Base-by-base conservation (phyloP, 1,140 invertebrate species). In the Ephestia elutella region DNA sequence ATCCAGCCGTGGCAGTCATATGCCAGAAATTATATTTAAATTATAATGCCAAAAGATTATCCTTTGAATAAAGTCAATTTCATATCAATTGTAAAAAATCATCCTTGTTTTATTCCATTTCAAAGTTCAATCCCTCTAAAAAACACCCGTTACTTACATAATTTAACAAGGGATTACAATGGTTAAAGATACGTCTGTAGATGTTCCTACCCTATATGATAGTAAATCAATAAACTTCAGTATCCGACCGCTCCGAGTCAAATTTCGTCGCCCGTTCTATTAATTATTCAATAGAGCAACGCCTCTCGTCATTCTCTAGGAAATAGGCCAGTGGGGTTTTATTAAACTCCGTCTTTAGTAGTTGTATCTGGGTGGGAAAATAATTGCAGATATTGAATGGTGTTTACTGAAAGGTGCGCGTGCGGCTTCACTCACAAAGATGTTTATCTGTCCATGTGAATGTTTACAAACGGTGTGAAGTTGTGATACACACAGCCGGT, bases 231-330 rank as follows among this genome's bases (percentile, higher is more conserved):
- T 44, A 44, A 17, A n/a, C 38, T 2, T 10, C 0, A 44, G 15
- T 44, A 44, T 15, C 38, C 28, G 21, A 59, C 58, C 59, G 60
- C 61, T 63, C 65, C 30, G 68, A 75, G 57, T 74, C 65, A 66
- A 56, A 59, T 59, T 62, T 70, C 70, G 67, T 60, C 73, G 68
- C 73, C 61, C 62, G 54, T 62, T 64, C 51, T 60, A 80, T 85
- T 80, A 75, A 82, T 81, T 80, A 85, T 85, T 85, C 80, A 82
- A 68, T 66, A 70, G 70, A 68, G 38, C 60, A 76, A 72, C 72
- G 64, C 65, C 66, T 63, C 56, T 73, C 62, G 59, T 25, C 21
- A 53, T 65, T 65, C 60, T 62, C 70, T 66, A 67, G 60, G 66
- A 75, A 75, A 78, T 71, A 69, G 67, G 63, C 62, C 73, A 67